A percentile compares a stretch with the other conserved stretches of the same genome.
Evolutionary conservation across 2,888 invertebrate species (phyloP).

Genomic region (Branchellion lobata): DNA sequence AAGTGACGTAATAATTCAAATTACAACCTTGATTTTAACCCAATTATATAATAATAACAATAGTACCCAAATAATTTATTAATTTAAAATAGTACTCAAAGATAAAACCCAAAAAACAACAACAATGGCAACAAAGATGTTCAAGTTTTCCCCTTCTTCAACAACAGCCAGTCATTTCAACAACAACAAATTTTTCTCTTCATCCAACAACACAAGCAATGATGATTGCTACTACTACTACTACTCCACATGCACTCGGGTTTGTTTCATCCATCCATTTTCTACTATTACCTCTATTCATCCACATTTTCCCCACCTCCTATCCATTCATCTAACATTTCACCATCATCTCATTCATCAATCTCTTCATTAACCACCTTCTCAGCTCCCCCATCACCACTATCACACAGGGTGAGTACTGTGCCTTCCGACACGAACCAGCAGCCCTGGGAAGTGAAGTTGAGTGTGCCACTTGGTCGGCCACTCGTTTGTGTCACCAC

Average conservation of each 20-base stretch:
- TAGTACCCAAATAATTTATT: too few species aligned
- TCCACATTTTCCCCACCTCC: too few species aligned
- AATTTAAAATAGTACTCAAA: too few species aligned
- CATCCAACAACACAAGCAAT: not conserved
- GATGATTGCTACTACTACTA: constrained; percentile 87
- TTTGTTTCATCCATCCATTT: too few species aligned
- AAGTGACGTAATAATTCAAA: too few species aligned
- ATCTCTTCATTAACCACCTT: constrained; percentile 10
- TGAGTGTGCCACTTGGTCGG: constrained; percentile 79
- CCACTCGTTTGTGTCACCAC: constrained; percentile 72
- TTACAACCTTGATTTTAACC: too few species aligned
- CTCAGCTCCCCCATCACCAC: not conserved
- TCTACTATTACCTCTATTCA: too few species aligned
- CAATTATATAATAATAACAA: too few species aligned
- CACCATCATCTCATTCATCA: not conserved
- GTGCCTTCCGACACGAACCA: constrained; percentile 81
- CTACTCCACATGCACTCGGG: constrained; percentile 82
- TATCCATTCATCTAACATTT: not conserved
- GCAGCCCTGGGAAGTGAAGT: constrained; percentile 79
- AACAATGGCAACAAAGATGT: too few species aligned
- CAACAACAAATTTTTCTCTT: not conserved
- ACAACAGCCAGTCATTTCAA: not conserved
- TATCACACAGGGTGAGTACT: constrained; percentile 72
- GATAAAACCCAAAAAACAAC: too few species aligned
- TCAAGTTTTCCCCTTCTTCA: too few species aligned